Evolutionary conservation across 2,888 invertebrate genomes (phyloP).

Genomic region (Urechis unicinctus): DNA sequence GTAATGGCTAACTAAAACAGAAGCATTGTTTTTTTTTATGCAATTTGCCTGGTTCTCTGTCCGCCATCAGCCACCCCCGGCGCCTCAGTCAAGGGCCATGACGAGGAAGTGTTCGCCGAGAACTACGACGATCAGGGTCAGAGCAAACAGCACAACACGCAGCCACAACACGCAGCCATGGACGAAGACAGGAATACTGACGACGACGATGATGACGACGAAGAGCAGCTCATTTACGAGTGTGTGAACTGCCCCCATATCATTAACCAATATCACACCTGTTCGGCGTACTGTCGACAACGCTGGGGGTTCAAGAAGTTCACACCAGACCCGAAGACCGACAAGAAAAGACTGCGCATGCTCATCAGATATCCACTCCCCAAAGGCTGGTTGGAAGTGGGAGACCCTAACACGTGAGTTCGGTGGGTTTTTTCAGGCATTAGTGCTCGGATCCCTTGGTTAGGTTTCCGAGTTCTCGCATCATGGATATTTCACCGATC

Average conservation of each 20-base stretch:
- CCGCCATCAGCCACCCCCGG: neutral
- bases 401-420: constrained; percentile 69
- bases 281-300: constrained; percentile 79
- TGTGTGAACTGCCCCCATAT: constrained; percentile 79
- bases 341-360: constrained; percentile 68
- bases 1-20: too few relatives aligned
- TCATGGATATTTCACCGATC: too few relatives aligned
- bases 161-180: neutral
- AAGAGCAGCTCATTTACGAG: constrained; percentile 21
- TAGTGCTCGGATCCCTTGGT: too few relatives aligned
- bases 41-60: too few relatives aligned
- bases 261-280: constrained; percentile 88
- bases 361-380: constrained; percentile 83
- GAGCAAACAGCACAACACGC: neutral
- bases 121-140: constrained; percentile 67
- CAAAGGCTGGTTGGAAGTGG: constrained; percentile 86
- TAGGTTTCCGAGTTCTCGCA: too few relatives aligned
- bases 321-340: constrained; percentile 66
- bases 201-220: neutral
- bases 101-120: constrained; percentile 88
- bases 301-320: constrained; percentile 42
- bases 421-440: too few relatives aligned
- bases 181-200: neutral
- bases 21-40: too few relatives aligned
- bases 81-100: neutral